Conservation (phyloP, 2,888 invertebrate genomes). For the Tipula vernalis region DNA sequence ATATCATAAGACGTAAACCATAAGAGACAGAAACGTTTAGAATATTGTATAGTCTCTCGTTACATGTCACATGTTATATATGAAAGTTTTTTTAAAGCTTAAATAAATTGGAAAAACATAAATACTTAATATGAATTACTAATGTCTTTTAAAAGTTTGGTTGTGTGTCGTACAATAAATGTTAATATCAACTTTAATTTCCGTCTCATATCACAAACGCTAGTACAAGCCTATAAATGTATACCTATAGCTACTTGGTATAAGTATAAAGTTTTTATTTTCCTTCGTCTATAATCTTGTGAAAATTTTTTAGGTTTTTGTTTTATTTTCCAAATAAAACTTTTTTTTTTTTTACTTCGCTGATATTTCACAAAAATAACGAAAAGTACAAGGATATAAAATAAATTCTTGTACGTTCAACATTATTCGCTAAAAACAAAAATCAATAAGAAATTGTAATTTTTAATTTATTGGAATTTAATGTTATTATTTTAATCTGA, state of each 20-base stretch:
- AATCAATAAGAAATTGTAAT: not conserved
- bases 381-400: not conserved
- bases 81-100: not conserved
- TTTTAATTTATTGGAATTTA: not conserved
- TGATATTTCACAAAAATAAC: not conserved
- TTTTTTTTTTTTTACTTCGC: not conserved
- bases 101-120: not conserved
- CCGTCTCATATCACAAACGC: not conserved
- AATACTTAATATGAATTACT: not conserved
- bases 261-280: not conserved
- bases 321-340: not conserved
- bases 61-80: not conserved
- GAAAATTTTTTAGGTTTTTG: not conserved
- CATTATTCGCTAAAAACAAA: not conserved
- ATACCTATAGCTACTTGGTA: not conserved
- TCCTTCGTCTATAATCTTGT: not conserved
- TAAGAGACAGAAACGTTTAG: not conserved
- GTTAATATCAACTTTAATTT: not conserved
- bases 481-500: not conserved
- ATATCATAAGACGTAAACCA: not conserved
- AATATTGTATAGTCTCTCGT: not conserved
- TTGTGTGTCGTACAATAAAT: not conserved
- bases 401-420: not conserved
- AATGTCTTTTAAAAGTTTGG: not conserved
- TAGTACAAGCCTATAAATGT: not conserved